A percentile compares a stretch with the other conserved stretches of the same genome.
Evolutionary conservation across 1,140 invertebrate species (phyloP).

Genomic region (Lamellibrachia luymesi): DNA sequence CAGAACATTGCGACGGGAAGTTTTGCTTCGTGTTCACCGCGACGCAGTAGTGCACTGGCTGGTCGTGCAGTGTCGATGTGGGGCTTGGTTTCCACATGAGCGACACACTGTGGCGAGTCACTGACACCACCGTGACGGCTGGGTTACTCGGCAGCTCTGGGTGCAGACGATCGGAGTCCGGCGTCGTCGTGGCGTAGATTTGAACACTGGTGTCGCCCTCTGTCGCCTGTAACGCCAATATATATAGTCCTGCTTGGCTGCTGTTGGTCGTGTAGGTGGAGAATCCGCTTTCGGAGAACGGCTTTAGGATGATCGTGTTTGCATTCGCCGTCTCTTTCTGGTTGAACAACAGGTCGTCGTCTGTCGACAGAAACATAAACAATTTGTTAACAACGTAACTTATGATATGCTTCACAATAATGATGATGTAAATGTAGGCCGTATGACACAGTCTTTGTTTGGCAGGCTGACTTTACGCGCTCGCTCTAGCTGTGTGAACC

Average conservation of each 20-base stretch:
- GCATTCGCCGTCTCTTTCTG: background rate
- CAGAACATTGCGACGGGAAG: conserved; percentile 44
- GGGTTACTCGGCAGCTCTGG: conserved; percentile 38
- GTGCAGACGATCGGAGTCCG: conserved; percentile 26
- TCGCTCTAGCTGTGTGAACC: too few species aligned
- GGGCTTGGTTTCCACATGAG: conserved; percentile 40
- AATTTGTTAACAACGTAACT: background rate
- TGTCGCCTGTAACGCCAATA: conserved; percentile 34
- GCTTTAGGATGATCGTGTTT: conserved; percentile 23
- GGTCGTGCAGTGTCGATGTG: conserved; percentile 15
- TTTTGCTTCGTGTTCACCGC: conserved; percentile 38
- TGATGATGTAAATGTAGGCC: too few species aligned
- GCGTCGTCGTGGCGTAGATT: conserved; percentile 35
- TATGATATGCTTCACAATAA: background rate
- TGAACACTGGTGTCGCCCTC: conserved; percentile 33
- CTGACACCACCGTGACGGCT: conserved; percentile 32
- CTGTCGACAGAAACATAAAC: background rate
- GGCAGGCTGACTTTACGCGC: too few species aligned
- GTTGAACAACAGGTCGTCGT: background rate
- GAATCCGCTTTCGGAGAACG: conserved; percentile 32
- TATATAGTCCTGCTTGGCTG: conserved; percentile 36
- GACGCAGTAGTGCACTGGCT: conserved; percentile 46
- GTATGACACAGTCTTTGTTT: too few species aligned
- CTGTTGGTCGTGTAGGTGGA: conserved; percentile 33
- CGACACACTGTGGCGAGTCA: conserved; percentile 28